Base-by-base conservation (phyloP, 2,113 vertebrate species). In the Eretmodus cyanostictus region DNA sequence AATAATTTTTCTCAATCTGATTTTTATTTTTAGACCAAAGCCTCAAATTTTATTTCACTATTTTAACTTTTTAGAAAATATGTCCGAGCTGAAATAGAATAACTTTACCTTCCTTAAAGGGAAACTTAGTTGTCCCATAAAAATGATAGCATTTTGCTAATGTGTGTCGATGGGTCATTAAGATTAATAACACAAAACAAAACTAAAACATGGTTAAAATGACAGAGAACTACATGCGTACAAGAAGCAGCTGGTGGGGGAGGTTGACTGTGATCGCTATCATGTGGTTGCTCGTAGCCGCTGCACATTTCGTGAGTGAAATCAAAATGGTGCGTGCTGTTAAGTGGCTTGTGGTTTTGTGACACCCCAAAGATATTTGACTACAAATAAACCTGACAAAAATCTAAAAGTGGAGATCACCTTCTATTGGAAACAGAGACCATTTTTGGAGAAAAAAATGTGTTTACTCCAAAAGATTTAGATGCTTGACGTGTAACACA, bases 381-480 rank as follows among this genome's bases (percentile, higher is more conserved):
- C 4, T 1, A 49, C 1, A 49, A 27, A 14, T 31, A 47, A 78
- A 49, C 42, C 71, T 47, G 16, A 29, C 5, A 45, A 31, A 29
- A 47, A 4, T 0, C 24, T 1, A 49, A 76, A 76, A 49, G 45
- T 49, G 27, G 0, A 0, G 42, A 78, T 2, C 9, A 29, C 14
- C 16, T 31, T 78, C 6, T 76, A 1, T 9, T 24, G 66, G 63
- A 71, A 14, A 42, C 66, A 42, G 0, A 0, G 38, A 71, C 12
- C 11, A 42, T 17, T 29, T 73, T 11, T 17, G 14, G 68, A 47
- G 13, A 0, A 8, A 76, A 68, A 76, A 31, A 76, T 5, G 3
- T 4, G 9, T 78, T 78, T 78, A 31, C 42, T 47, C 9, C 9
- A 19, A 17, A 11, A 78, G 17, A 31, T 49, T 17, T 29, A 31